These are phyloP conservation scores for Euproctis similis DNA, from an alignment of 2,888 invertebrate genomes.

Conservation along the genomic window DNA sequence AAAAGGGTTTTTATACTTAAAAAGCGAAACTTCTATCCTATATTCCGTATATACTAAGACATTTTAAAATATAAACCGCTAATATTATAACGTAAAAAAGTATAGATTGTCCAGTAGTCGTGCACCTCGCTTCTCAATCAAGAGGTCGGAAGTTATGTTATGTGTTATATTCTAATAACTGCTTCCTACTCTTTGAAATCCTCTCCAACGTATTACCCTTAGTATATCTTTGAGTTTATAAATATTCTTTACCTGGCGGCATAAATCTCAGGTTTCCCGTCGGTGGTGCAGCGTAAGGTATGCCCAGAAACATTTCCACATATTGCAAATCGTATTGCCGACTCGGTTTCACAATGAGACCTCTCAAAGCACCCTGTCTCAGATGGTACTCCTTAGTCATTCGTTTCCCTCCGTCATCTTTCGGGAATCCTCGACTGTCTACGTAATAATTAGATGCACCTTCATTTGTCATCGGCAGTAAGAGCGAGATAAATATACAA, in stretches of 20 bases:
- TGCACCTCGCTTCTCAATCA: too few relatives aligned
- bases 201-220: too few relatives aligned
- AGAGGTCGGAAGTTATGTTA: too few relatives aligned
- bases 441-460: slow-evolving; percentile 51
- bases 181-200: too few relatives aligned
- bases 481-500: slow-evolving; percentile 65
- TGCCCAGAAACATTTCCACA: slow-evolving; percentile 85
- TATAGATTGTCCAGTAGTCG: too few relatives aligned
- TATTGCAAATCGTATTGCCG: slow-evolving; percentile 77
- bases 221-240: too few relatives aligned
- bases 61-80: too few relatives aligned
- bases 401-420: slow-evolving; percentile 52
- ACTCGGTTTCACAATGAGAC: slow-evolving; percentile 79
- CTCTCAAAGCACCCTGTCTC: slow-evolving; percentile 81
- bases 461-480: slow-evolving; percentile 59
- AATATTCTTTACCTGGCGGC: slow-evolving; percentile 84
- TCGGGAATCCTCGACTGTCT: slow-evolving; percentile 43
- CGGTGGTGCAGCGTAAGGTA: slow-evolving; percentile 89
- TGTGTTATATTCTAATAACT: too few relatives aligned
- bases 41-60: too few relatives aligned
- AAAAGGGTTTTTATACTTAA: too few relatives aligned
- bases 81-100: too few relatives aligned
- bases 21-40: too few relatives aligned
- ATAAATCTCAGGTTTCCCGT: slow-evolving; percentile 85
- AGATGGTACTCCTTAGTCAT: slow-evolving; percentile 78